These are phyloP conservation scores for Nothoprocta perdicaria DNA, from an alignment of 2,113 vertebrate species.

Conservation along the genomic window DNA sequence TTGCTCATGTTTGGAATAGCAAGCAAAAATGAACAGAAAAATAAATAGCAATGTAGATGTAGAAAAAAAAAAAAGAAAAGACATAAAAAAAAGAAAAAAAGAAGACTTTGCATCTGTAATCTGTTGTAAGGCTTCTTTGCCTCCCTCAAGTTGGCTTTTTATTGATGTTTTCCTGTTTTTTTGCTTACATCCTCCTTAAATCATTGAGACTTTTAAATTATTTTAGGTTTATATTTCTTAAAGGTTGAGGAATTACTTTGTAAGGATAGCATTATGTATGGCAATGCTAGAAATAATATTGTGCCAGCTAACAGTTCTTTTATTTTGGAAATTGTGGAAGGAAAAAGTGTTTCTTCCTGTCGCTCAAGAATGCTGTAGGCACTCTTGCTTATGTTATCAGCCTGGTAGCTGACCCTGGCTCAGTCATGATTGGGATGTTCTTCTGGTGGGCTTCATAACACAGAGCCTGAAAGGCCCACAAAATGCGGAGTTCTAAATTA, in stretches of 20 bases:
- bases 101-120: not conserved
- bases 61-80: not conserved
- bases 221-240: not conserved
- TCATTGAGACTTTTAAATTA: not conserved
- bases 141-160: not conserved
- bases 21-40: not conserved
- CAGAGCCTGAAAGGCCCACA: not conserved
- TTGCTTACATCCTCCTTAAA: not conserved
- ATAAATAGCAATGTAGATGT: fast-evolving
- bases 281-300: not conserved
- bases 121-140: not conserved
- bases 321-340: not conserved
- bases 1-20: not conserved
- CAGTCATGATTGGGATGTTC: not conserved
- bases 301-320: not conserved
- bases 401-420: not conserved
- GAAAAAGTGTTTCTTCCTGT: not conserved
- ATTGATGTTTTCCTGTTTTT: not conserved
- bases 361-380: not conserved
- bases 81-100: not conserved
- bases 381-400: not conserved
- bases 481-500: not conserved
- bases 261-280: not conserved
- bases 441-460: not conserved
- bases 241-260: not conserved